phyloP scores from a whole-genome alignment of 2,113 vertebrate genomes.

The Trematocara nigrifrons region DNA sequence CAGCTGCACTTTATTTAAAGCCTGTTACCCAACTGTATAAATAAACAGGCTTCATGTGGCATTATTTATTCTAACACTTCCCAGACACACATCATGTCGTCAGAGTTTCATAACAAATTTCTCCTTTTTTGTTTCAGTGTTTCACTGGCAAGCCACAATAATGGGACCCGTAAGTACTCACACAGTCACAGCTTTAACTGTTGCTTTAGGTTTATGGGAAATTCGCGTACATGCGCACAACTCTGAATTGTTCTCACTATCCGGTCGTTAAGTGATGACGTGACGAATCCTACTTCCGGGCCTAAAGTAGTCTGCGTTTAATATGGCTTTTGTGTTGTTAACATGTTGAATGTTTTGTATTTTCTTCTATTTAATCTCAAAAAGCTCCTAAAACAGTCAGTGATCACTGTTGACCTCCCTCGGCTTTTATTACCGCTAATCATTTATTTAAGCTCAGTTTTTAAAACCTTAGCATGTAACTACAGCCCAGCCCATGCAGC shows the following conservation, averaged over 20 bases:
- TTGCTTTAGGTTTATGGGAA: neutral
- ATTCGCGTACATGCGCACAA: neutral
- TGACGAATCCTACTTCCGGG: too few species aligned
- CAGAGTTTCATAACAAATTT: slow-evolving; percentile 19
- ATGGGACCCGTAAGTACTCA: slow-evolving; percentile 96
- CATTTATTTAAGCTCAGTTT: too few species aligned
- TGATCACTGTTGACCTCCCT: too few species aligned
- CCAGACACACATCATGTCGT: neutral
- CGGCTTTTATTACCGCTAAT: too few species aligned
- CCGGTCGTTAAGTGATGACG: too few species aligned
- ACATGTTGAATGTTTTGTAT: too few species aligned
- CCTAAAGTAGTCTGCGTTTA: too few species aligned
- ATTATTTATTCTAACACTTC: neutral
- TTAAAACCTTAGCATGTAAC: too few species aligned
- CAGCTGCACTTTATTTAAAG: neutral
- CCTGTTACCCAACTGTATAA: neutral
- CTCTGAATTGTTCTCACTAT: neutral
- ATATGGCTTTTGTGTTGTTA: too few species aligned
- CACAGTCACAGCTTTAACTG: neutral
- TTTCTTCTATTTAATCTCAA: too few species aligned
- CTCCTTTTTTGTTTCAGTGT: slow-evolving; percentile 80
- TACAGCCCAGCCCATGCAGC: too few species aligned
- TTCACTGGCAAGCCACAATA: slow-evolving; percentile 99
- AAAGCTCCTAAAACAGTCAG: too few species aligned
- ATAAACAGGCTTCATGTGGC: neutral